Base-by-base conservation (phyloP, 2,888 invertebrate genomes). In the Colostygia pectinataria region DNA sequence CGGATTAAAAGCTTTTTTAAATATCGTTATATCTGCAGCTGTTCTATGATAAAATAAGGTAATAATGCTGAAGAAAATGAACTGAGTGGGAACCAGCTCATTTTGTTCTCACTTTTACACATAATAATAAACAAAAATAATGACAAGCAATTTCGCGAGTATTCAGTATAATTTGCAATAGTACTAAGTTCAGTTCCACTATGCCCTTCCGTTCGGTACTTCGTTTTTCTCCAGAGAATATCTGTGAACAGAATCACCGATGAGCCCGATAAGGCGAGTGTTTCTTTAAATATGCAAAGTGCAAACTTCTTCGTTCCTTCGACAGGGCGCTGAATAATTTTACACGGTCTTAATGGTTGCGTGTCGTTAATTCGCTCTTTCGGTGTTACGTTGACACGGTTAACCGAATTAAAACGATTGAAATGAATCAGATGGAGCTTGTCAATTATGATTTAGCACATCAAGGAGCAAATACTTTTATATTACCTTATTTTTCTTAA, bases 271-370 rank as follows among this genome's bases (percentile, higher is more conserved):
- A 90, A 86, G 83, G 86, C 67, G 70, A 68, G 74, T 76, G 82
- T 85, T 80, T 80, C 84, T 85, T 88, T 86, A 85, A 86, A 84
- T 87, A 90, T 88, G 88, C 86, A 86, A 83, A 88, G 82, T 80
- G 86, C 80, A 80, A 85, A 87, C 83, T 85, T 84, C 83, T 81
- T 77, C 72, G 74, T 73, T 68, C 74, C 74, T 81, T 81, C 81
- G 83, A 83, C 82, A 79, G 83, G 78, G 79, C 70, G 65, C 81
- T 85, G 87, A 86, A 88, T 88, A 87, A 89, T 87, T 86, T 86
- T 87, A 87, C 87, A 88, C 85, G 82, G 77, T 81, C 82, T 84
- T 86, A 84, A 86, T 83, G 82, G 76, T 75, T 77, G 81, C 80
- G 74, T 87, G 83, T 84, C 77, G 77, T 83, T 84, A 81, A 80